A percentile compares a stretch with the other conserved stretches of the same genome.
Conservation (phyloP, 2,113 vertebrate genomes). For the Plecturocebus donacophilus region DNA sequence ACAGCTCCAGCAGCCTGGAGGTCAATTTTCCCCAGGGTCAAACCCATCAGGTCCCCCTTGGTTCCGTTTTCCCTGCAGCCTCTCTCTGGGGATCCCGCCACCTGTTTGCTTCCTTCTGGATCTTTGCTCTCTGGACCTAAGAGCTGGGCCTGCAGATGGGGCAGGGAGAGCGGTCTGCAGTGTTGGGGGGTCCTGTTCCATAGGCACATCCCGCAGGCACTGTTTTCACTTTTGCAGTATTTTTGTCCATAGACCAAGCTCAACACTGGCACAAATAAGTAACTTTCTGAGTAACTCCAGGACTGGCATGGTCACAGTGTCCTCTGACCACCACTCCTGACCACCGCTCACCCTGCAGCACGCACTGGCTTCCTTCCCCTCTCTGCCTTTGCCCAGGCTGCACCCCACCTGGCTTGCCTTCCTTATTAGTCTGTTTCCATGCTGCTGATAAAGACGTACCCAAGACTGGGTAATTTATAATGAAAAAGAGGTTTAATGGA, state of each 20-base stretch:
- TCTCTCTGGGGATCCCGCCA: background rate
- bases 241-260: background rate
- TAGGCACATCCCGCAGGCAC: background rate
- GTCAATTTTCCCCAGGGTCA: background rate
- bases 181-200: accelerated
- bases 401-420: background rate
- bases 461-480: no score
- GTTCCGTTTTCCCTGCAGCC: background rate
- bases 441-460: no score
- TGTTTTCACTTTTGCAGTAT: accelerated
- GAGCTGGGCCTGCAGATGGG: background rate
- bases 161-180: background rate
- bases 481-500: no score
- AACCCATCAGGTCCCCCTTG: background rate
- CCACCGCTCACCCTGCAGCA: accelerated
- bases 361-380: accelerated
- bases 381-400: background rate
- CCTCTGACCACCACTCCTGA: accelerated
- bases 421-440: no score
- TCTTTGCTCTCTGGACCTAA: background rate
- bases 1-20: background rate
- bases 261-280: background rate
- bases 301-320: accelerated
- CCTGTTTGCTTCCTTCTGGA: background rate
- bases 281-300: background rate